Evolutionary conservation across 2,797 vertebrate genomes (phyloP).

Genomic region (Gobio occitaniae): DNA sequence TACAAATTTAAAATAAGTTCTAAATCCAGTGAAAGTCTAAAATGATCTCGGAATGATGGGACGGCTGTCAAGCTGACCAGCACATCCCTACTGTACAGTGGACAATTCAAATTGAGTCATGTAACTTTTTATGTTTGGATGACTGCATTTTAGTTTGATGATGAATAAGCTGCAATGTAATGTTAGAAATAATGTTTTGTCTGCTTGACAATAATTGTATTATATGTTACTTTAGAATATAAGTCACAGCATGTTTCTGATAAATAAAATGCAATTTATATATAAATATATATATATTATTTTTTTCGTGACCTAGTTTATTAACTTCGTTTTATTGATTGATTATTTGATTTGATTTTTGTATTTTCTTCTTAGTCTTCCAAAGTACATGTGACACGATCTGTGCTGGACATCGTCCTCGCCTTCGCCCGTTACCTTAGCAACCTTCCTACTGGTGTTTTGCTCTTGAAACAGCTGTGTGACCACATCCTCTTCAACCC

Average conservation of each 20-base stretch:
- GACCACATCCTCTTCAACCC: constrained; percentile 98
- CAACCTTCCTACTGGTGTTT: constrained; percentile 91
- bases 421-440: constrained; percentile 96
- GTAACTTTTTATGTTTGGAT: not conserved
- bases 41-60: not conserved
- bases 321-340: not conserved
- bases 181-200: not conserved
- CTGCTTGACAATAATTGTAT: not conserved
- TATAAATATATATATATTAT: too few species aligned
- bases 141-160: not conserved
- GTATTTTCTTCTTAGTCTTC: constrained; percentile 83
- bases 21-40: not conserved
- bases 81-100: too few species aligned
- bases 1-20: not conserved
- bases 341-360: constrained; percentile 4
- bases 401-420: constrained; percentile 92
- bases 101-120: not conserved
- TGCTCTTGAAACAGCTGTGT: constrained; percentile 95
- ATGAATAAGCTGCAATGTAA: not conserved
- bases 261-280: too few species aligned
- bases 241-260: not conserved
- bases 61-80: not conserved
- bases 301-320: not conserved
- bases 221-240: not conserved
- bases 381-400: constrained; percentile 91